Percentiles rank a stretch among this genome's conserved stretches.
phyloP scores from a whole-genome alignment of 2,113 vertebrate species.

The Uria lomvia region DNA sequence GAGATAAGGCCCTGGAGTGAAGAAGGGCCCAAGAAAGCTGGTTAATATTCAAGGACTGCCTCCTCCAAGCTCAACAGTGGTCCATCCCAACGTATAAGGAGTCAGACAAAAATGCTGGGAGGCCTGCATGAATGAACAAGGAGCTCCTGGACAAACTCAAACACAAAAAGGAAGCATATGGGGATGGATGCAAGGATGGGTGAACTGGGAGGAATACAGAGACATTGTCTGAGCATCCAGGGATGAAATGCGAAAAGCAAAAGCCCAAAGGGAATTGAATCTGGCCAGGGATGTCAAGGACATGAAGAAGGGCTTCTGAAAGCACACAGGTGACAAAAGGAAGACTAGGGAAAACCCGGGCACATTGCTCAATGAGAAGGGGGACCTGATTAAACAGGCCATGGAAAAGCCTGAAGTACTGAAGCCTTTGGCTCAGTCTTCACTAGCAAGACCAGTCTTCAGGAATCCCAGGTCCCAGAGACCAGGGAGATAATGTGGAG shows the following conservation, averaged over 20 bases:
- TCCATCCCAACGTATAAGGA: too few species aligned
- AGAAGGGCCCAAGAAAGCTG: background rate
- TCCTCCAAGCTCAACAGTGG: background rate
- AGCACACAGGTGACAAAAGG: background rate
- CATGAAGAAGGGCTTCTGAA: background rate
- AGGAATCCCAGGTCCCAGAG: background rate
- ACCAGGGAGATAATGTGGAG: background rate
- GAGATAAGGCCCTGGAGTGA: background rate
- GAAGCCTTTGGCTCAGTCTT: background rate
- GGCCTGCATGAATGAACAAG: background rate
- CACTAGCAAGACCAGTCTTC: background rate
- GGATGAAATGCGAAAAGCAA: background rate
- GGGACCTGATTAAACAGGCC: background rate
- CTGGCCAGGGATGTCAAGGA: background rate
- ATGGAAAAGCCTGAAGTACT: background rate
- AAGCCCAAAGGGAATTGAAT: background rate
- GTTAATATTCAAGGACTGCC: background rate
- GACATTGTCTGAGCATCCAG: background rate
- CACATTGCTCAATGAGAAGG: background rate
- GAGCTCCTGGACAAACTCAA: background rate
- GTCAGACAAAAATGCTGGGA: background rate
- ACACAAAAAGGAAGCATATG: background rate
- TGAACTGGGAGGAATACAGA: background rate
- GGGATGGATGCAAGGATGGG: background rate
- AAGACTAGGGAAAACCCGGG: background rate